phyloP scores from a whole-genome alignment of 1,140 invertebrate species.

The Drosophila cardini region DNA sequence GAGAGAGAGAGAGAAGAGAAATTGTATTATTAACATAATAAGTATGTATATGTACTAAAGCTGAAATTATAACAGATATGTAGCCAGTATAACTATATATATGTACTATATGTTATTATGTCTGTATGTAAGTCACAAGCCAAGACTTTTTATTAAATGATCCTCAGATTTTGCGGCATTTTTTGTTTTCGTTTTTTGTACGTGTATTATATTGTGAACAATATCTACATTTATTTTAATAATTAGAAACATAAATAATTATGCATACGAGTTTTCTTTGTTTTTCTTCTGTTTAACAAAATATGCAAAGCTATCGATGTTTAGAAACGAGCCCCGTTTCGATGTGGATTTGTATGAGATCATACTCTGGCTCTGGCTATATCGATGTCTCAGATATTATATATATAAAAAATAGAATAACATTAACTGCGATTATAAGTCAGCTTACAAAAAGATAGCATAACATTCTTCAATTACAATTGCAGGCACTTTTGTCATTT shows the following conservation, averaged over 20 bases:
- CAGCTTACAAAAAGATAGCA: neutral
- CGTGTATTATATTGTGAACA: slow-evolving; percentile 69
- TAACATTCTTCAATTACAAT: slow-evolving; percentile 45
- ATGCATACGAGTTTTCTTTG: slow-evolving; percentile 49
- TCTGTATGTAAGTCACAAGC: slow-evolving; percentile 18
- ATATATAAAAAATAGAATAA: slow-evolving; percentile 1
- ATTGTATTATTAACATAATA: slow-evolving; percentile 33
- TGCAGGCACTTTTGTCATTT: slow-evolving; percentile 91
- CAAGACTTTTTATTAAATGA: slow-evolving; percentile 10
- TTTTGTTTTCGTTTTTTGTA: slow-evolving; percentile 44
- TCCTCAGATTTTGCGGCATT: slow-evolving; percentile 45
- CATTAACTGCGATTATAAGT: slow-evolving; percentile 6
- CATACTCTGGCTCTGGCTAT: slow-evolving; percentile 33
- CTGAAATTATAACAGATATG: too few relatives aligned
- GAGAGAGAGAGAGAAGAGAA: slow-evolving; percentile 12
- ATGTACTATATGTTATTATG: slow-evolving; percentile 4
- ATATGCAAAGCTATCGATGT: slow-evolving; percentile 18
- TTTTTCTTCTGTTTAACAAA: slow-evolving; percentile 56
- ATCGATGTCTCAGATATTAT: slow-evolving; percentile 35
- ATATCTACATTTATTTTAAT: slow-evolving; percentile 82
- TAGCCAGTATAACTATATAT: neutral
- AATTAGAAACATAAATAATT: slow-evolving; percentile 81
- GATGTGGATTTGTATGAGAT: slow-evolving; percentile 70
- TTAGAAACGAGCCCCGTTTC: slow-evolving; percentile 39
- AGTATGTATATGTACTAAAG: neutral